Conservation (phyloP, 2,113 vertebrate genomes). For the Eptatretus burgeri region DNA sequence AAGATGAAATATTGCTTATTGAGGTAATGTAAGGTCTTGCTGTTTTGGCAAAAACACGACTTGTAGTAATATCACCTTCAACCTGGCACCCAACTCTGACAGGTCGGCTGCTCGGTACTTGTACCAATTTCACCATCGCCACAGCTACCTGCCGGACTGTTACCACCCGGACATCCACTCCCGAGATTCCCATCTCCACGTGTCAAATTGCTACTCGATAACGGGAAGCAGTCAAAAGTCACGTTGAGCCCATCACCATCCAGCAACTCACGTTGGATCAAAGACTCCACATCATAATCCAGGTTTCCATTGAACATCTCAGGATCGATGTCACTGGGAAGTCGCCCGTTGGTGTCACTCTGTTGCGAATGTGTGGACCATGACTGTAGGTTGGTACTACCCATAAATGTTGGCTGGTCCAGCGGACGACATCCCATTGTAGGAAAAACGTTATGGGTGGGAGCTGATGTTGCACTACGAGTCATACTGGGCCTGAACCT, state of each 20-base stretch:
- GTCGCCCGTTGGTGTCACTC: neutral
- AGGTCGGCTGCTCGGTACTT: no score
- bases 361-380: neutral
- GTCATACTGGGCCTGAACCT: neutral
- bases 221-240: no score
- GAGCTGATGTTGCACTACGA: neutral
- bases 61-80: no score
- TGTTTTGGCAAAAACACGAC: no score
- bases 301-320: neutral
- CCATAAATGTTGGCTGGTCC: neutral
- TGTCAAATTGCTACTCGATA: no score
- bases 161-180: no score
- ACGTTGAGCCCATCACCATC: neutral
- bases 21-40: no score
- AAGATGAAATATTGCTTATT: no score
- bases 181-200: no score
- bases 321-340: slow-evolving; percentile 3
- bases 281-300: neutral
- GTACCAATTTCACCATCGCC: no score
- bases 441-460: neutral
- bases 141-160: no score
- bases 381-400: neutral
- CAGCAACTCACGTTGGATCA: neutral
- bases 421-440: neutral
- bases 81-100: no score